These are phyloP conservation scores for Prunella fulvescens DNA, from an alignment of 2,113 vertebrate genomes.

Conservation along the genomic window DNA sequence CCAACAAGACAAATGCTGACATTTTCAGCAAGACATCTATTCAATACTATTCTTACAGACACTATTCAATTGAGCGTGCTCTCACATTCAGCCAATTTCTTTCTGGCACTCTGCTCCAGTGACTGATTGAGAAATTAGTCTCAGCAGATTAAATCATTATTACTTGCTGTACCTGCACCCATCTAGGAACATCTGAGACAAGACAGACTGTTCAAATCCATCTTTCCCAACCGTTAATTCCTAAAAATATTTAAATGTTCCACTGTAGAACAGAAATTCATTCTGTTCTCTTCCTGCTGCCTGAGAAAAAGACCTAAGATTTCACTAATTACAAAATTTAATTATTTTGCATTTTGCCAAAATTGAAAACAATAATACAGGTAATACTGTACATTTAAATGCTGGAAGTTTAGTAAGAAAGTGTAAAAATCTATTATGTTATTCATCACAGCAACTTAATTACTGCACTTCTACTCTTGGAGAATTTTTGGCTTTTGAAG, in stretches of 20 bases:
- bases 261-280: background rate
- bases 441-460: background rate
- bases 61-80: background rate
- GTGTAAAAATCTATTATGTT: background rate
- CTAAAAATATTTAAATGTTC: background rate
- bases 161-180: slow-evolving; percentile 12
- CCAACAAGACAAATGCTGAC: background rate
- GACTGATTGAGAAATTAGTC: slow-evolving; percentile 45
- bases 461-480: background rate
- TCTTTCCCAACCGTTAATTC: background rate
- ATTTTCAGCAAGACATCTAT: background rate
- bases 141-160: background rate
- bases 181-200: slow-evolving; percentile 21
- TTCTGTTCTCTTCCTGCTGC: background rate
- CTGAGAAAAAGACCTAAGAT: background rate
- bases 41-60: background rate
- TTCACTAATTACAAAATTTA: background rate
- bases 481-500: background rate
- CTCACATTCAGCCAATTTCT: background rate
- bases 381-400: background rate
- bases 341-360: background rate
- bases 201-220: slow-evolving; percentile 31
- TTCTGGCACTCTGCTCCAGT: slow-evolving; percentile 7
- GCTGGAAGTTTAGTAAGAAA: background rate
- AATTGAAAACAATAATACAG: background rate